phyloP scores from a whole-genome alignment of 2,113 vertebrate species.

The Brachypodius melanocephalos region DNA sequence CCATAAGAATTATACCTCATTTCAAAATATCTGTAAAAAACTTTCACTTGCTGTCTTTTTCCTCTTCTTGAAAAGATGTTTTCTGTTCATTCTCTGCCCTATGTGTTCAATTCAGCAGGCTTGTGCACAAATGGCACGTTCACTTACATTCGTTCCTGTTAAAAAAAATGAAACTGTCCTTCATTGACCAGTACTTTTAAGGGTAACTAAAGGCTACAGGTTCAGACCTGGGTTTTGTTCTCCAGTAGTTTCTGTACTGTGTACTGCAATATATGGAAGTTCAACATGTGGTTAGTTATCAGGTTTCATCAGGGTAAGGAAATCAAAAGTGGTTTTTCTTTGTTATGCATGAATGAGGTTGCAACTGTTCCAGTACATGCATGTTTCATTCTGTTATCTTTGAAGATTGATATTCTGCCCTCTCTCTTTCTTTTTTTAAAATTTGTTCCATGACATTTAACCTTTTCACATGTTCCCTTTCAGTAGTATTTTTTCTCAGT shows the following conservation, averaged over 20 bases:
- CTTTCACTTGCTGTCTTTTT: not conserved
- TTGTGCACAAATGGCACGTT: not conserved
- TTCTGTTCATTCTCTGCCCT: not conserved
- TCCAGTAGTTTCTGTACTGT: not conserved
- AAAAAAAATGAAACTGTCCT: not conserved
- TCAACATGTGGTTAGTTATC: slow-evolving; percentile 50
- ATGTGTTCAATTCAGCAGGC: not conserved
- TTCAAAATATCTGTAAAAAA: not conserved
- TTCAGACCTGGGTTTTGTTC: not conserved
- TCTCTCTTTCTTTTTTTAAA: not conserved
- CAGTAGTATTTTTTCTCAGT: not conserved
- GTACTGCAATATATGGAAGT: slow-evolving; percentile 4
- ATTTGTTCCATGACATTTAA: not conserved
- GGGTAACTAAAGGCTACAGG: not conserved
- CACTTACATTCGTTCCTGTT: not conserved
- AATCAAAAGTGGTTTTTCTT: slow-evolving; percentile 47
- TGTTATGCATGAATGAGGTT: slow-evolving; percentile 17
- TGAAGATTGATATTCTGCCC: not conserved
- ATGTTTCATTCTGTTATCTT: slow-evolving; percentile 54
- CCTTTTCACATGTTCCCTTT: not conserved
- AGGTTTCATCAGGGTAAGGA: slow-evolving; percentile 3
- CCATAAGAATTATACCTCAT: not conserved
- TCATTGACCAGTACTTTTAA: not conserved
- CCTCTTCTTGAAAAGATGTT: not conserved
- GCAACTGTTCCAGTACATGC: slow-evolving; percentile 17